phyloP scores from a whole-genome alignment of 92 coral and sea anemone genomes.

The Porites lobata region DNA sequence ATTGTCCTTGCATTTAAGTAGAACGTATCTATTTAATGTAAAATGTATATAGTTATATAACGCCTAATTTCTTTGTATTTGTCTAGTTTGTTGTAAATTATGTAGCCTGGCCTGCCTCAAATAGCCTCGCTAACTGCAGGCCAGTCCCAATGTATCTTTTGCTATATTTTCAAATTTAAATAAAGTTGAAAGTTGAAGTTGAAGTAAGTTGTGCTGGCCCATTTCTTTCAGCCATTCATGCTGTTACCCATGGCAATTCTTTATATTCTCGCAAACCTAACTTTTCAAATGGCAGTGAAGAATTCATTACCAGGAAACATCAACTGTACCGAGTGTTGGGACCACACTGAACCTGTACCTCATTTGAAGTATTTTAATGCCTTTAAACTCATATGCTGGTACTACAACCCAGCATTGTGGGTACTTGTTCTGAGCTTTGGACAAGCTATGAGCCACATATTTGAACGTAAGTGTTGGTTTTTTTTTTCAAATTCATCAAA shows the following conservation, averaged over 20 bases:
- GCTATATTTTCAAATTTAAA: too few relatives aligned
- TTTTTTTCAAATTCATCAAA: too few relatives aligned
- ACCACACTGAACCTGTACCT: conserved; percentile 41
- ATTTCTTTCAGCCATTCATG: conserved; percentile 78
- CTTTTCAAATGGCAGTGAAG: conserved; percentile 85
- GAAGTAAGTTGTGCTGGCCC: too few relatives aligned
- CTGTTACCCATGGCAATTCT: conserved; percentile 68
- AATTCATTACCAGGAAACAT: conserved; percentile 21
- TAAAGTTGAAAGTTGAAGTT: too few relatives aligned
- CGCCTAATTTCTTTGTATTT: too few relatives aligned
- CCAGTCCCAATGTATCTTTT: too few relatives aligned
- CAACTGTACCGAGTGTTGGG: conserved; percentile 65
- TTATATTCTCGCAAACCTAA: conserved; percentile 83
- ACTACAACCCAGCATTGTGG: conserved; percentile 83
- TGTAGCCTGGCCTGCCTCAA: too few relatives aligned
- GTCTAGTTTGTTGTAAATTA: too few relatives aligned
- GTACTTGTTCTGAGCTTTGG: conserved; percentile 51
- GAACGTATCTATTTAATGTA: too few relatives aligned
- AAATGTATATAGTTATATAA: too few relatives aligned
- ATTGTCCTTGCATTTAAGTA: too few relatives aligned
- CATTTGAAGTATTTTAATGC: conserved; percentile 62
- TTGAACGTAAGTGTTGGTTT: conserved; percentile 80
- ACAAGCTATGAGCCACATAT: conserved; percentile 84
- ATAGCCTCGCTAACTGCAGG: too few relatives aligned
- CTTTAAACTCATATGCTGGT: conserved; percentile 74